Conservation (phyloP, 1,140 invertebrate species). For the Hycleus phaleratus region DNA sequence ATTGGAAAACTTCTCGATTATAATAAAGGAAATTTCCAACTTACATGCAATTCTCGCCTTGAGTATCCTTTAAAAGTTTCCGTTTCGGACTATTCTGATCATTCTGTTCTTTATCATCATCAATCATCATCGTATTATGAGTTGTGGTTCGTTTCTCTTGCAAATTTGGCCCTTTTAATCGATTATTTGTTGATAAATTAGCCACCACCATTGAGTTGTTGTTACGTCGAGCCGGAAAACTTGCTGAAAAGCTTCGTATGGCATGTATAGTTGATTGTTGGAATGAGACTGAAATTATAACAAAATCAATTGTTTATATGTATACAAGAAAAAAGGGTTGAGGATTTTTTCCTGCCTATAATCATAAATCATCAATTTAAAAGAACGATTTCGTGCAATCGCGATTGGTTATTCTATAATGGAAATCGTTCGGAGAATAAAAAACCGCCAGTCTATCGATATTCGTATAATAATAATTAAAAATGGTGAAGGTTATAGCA, state of each 20-base stretch:
- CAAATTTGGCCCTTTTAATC: slow-evolving; percentile 13
- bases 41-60: slow-evolving; percentile 8
- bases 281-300: slow-evolving; percentile 36
- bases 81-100: slow-evolving; percentile 31
- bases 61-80: slow-evolving; percentile 23
- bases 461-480: too few relatives aligned
- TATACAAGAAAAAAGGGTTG: background rate
- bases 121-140: slow-evolving; percentile 2
- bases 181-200: slow-evolving; percentile 15
- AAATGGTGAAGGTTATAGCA: too few relatives aligned
- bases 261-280: slow-evolving; percentile 39
- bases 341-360: background rate
- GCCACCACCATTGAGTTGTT: slow-evolving; percentile 19
- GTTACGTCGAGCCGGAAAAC: slow-evolving; percentile 35
- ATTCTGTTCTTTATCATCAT: slow-evolving; percentile 8
- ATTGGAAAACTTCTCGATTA: too few relatives aligned
- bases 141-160: slow-evolving; percentile 32
- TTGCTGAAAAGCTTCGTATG: slow-evolving; percentile 38
- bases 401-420: too few relatives aligned
- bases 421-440: too few relatives aligned
- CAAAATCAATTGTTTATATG: background rate
- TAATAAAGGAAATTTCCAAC: too few relatives aligned
- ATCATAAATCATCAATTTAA: too few relatives aligned
- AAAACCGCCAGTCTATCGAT: too few relatives aligned
- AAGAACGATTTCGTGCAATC: too few relatives aligned